phyloP scores from a whole-genome alignment of 2,113 vertebrate genomes.

The Chamaea fasciata region DNA sequence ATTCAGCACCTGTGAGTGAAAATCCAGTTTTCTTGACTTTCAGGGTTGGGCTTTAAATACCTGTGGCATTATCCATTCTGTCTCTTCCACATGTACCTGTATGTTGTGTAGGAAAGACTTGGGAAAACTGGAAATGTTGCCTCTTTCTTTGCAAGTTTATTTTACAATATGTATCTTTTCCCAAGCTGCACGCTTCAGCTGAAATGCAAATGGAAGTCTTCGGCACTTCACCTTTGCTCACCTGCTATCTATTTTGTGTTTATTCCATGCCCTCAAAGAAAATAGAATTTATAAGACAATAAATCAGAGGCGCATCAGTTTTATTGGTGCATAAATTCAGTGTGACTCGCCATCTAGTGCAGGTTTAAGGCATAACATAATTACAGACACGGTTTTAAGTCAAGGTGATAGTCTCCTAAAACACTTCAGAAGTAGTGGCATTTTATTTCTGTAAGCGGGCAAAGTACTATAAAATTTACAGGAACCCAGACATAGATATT shows the following conservation, averaged over 20 bases:
- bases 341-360: slow-evolving; percentile 36
- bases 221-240: background rate
- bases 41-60: background rate
- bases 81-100: background rate
- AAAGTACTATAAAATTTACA: background rate
- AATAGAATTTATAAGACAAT: background rate
- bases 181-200: background rate
- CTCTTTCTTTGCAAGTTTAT: background rate
- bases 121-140: background rate
- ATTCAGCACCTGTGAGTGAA: background rate
- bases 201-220: background rate
- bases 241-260: background rate
- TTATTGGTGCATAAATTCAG: background rate
- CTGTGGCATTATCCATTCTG: background rate
- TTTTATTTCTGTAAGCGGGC: background rate
- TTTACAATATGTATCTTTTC: background rate
- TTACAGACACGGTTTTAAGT: background rate
- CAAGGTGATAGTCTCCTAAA: background rate
- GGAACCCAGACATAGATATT: background rate
- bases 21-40: background rate
- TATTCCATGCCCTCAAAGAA: background rate
- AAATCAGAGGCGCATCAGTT: background rate
- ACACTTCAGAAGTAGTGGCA: background rate
- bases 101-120: background rate
- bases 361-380: background rate